These are phyloP conservation scores for Simalia tracyae DNA, from an alignment of 2,797 vertebrate species.

Conservation along the genomic window DNA sequence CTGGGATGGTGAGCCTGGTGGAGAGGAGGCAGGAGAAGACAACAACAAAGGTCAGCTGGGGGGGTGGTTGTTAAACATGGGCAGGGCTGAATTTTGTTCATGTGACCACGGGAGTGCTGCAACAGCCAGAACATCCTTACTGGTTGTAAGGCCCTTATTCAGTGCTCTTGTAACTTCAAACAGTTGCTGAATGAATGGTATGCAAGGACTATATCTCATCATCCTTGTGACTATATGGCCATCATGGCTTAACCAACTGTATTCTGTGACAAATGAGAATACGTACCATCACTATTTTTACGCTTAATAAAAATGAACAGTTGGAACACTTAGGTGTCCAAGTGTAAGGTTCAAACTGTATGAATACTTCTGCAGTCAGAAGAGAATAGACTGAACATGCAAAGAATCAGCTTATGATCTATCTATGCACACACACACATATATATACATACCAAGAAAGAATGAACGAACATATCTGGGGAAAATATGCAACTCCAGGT, in stretches of 20 bases:
- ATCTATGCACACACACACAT: not conserved
- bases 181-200: not conserved
- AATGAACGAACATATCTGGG: not conserved
- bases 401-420: not conserved
- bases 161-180: not conserved
- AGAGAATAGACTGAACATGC: not conserved
- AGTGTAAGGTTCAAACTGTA: not conserved
- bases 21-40: not conserved
- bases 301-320: not conserved
- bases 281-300: not conserved
- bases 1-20: not conserved
- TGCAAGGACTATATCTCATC: not conserved
- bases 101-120: not conserved
- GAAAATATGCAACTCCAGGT: not conserved
- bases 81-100: not conserved
- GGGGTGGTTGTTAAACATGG: not conserved
- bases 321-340: no score
- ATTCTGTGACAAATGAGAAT: not conserved
- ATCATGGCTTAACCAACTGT: not conserved
- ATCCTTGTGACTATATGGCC: not conserved
- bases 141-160: not conserved
- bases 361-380: not conserved
- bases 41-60: not conserved
- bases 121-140: not conserved
- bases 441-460: not conserved